phyloP scores from a whole-genome alignment of 2,797 vertebrate species.

The Buphagus erythrorhynchus region DNA sequence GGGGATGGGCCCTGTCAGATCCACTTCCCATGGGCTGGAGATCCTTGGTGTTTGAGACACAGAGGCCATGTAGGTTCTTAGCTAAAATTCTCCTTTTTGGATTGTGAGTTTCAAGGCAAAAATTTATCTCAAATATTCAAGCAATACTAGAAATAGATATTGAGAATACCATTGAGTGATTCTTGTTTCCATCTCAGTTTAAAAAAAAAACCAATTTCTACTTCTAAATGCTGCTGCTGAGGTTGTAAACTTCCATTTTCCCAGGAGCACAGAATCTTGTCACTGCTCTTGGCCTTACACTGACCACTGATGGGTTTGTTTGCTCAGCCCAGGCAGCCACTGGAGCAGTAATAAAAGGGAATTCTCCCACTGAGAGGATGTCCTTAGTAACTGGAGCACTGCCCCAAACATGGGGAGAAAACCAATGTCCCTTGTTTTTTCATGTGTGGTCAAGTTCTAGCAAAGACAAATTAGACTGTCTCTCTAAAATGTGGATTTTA shows the following conservation, averaged over 20 bases:
- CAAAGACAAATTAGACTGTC: neutral
- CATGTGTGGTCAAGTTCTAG: neutral
- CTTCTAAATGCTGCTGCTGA: neutral
- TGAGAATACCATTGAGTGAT: neutral
- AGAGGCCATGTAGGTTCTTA: neutral
- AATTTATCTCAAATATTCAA: neutral
- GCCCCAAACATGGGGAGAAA: neutral
- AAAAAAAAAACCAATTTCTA: neutral
- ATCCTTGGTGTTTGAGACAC: neutral
- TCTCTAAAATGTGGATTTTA: neutral
- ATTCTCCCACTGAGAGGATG: neutral
- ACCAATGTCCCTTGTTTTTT: neutral
- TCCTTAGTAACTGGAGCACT: neutral
- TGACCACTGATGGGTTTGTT: neutral
- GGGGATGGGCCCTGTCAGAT: neutral
- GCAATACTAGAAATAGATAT: neutral
- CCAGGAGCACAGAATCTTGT: neutral
- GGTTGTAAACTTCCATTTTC: neutral
- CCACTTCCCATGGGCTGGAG: neutral
- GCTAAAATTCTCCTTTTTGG: neutral
- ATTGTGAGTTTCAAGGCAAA: neutral
- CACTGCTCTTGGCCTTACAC: neutral
- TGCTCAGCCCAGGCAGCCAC: neutral
- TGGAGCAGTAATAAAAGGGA: neutral
- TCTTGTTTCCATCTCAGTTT: neutral